Percentiles rank a stretch among this genome's conserved stretches.
phyloP scores from a whole-genome alignment of 2,797 vertebrate genomes.

The Enteromius paludinosus region DNA sequence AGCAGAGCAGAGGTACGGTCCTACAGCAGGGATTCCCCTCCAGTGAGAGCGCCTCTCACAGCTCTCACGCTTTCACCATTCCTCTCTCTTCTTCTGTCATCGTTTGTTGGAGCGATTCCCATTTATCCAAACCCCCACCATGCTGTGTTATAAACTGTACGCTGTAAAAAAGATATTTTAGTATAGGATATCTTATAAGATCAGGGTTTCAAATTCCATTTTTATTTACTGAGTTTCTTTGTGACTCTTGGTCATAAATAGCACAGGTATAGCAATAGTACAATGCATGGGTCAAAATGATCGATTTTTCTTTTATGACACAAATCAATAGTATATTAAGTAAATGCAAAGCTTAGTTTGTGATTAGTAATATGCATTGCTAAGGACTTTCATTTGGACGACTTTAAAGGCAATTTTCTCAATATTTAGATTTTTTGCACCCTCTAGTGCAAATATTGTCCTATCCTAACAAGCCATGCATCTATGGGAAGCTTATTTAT shows the following conservation, averaged over 20 bases:
- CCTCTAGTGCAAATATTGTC: too few relatives aligned
- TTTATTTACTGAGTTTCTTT: neutral
- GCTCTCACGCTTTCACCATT: neutral
- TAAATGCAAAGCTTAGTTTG: too few relatives aligned
- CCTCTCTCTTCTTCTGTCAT: neutral
- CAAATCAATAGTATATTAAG: too few relatives aligned
- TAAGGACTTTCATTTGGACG: too few relatives aligned
- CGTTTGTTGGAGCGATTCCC: neutral
- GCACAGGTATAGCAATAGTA: too few relatives aligned
- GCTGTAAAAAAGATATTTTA: neutral
- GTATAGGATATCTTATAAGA: neutral
- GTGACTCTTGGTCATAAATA: neutral
- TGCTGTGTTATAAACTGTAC: neutral
- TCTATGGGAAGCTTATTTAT: too few relatives aligned
- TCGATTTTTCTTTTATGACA: too few relatives aligned
- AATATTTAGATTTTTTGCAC: too few relatives aligned
- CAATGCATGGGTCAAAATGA: too few relatives aligned
- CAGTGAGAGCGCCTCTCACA: neutral
- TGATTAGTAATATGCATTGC: too few relatives aligned
- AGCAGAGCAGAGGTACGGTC: conserved; percentile 39
- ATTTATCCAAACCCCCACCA: neutral
- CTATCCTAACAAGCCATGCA: too few relatives aligned
- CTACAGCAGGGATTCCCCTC: neutral
- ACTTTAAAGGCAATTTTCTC: too few relatives aligned
- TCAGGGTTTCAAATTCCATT: neutral